Conservation (phyloP, 1,140 invertebrate species). For the Drosophila willistoni region DNA sequence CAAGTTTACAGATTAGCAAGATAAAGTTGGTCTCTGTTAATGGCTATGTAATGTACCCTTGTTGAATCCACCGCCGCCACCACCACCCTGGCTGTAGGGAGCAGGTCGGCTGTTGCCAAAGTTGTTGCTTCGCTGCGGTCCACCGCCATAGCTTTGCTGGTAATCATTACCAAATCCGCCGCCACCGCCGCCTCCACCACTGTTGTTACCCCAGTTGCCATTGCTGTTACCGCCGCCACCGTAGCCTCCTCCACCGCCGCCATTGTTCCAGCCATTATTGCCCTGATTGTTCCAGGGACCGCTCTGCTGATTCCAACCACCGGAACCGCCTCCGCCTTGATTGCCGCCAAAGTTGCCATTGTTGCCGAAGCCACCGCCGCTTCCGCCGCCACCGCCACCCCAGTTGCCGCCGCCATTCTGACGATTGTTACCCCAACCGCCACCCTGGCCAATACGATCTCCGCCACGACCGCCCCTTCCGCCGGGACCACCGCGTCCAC, state of each 20-base stretch:
- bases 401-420: conserved; percentile 83
- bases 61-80: conserved; percentile 61
- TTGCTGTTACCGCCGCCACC: conserved; percentile 50
- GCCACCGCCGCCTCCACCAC: conserved; percentile 84
- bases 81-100: conserved; percentile 84
- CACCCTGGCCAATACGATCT: conserved; percentile 68
- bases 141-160: conserved; percentile 89
- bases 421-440: conserved; percentile 68
- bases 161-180: conserved; percentile 89
- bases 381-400: conserved; percentile 83
- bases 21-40: neutral
- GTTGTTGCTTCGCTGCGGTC: conserved; percentile 87
- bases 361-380: conserved; percentile 83
- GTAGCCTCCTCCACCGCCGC: conserved; percentile 67
- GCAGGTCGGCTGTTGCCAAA: conserved; percentile 85
- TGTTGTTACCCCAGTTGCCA: conserved; percentile 55
- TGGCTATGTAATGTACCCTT: conserved; percentile 53
- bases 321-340: conserved; percentile 44
- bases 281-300: conserved; percentile 73
- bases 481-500: conserved; percentile 37
- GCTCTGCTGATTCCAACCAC: conserved; percentile 73
- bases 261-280: conserved; percentile 82
- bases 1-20: neutral
- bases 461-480: conserved; percentile 62
- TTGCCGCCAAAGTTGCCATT: conserved; percentile 66